Evolutionary conservation across 2,113 vertebrate genomes (phyloP).

Genomic region (Perca fluviatilis): DNA sequence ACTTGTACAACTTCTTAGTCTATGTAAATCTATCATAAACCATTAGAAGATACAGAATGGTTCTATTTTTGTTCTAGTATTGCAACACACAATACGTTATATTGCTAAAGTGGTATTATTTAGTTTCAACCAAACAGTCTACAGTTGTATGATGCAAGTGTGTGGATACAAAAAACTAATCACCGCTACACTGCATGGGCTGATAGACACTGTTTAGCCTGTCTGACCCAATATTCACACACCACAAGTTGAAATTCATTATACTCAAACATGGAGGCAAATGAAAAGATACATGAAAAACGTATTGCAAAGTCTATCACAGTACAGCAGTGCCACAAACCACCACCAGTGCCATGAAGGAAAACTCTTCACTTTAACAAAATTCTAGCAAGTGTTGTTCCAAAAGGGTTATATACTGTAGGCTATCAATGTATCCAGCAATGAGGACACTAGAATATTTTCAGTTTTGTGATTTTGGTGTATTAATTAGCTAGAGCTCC

Average conservation of each 20-base stretch:
- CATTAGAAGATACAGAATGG: neutral
- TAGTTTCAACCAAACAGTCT: conserved; percentile 12
- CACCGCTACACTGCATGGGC: neutral
- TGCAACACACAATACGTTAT: neutral
- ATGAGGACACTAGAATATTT: neutral
- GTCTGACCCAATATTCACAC: neutral
- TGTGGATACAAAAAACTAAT: conserved; percentile 5
- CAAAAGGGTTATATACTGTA: neutral
- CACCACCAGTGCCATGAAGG: neutral
- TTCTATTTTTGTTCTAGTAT: neutral
- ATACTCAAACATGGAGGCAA: conserved; percentile 51
- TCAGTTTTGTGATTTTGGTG: neutral
- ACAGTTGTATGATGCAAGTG: neutral
- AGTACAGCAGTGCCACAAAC: conserved; percentile 13
- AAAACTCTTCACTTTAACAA: conserved; percentile 9
- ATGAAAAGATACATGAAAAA: conserved; percentile 12
- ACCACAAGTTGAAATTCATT: neutral
- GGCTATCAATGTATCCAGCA: neutral
- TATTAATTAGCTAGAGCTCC: neutral
- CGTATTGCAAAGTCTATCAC: conserved; percentile 34
- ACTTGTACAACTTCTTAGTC: neutral
- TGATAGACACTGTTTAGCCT: conserved; percentile 1
- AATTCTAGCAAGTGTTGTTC: conserved; percentile 3
- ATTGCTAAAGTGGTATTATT: conserved; percentile 22
- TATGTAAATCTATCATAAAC: neutral